Conservation (phyloP, 2,888 invertebrate species). For the Tryphoninae sp. region DNA sequence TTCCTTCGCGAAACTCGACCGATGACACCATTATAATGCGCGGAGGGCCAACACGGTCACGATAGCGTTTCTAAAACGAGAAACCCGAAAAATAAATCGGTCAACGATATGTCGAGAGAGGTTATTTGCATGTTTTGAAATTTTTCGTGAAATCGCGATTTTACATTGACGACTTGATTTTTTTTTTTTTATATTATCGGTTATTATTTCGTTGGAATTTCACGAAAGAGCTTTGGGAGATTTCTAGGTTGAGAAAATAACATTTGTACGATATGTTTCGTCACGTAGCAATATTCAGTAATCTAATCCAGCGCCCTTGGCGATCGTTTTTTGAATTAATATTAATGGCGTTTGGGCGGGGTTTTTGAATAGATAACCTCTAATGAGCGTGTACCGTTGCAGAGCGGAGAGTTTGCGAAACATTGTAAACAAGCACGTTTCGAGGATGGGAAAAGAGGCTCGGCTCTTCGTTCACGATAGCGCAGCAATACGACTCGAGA, state of each 20-base stretch:
- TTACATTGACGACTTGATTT: not conserved
- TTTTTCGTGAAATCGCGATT: not conserved
- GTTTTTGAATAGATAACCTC: conserved; percentile 25
- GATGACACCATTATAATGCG: conserved; percentile 36
- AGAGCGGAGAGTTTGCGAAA: conserved; percentile 29
- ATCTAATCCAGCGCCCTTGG: not conserved
- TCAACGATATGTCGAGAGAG: not conserved
- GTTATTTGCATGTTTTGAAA: not conserved
- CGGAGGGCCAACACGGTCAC: not conserved
- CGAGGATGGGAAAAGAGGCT: conserved; percentile 3
- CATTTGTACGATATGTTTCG: not conserved
- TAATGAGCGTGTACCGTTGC: not conserved
- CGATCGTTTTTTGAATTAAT: not conserved
- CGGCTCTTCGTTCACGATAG: conserved; percentile 1
- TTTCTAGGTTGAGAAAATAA: no score
- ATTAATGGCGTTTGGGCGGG: not conserved
- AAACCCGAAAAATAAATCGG: conserved; percentile 26
- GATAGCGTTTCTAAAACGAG: conserved; percentile 28
- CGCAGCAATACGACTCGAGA: conserved; percentile 38
- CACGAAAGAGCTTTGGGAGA: not conserved
- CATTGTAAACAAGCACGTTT: conserved; percentile 44
- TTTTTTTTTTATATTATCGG: not conserved
- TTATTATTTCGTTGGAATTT: not conserved
- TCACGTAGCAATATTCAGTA: not conserved
- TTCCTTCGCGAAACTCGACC: conserved; percentile 47